These are phyloP conservation scores for Augochlorella aurata DNA, from an alignment of 2,888 invertebrate genomes.

Conservation along the genomic window DNA sequence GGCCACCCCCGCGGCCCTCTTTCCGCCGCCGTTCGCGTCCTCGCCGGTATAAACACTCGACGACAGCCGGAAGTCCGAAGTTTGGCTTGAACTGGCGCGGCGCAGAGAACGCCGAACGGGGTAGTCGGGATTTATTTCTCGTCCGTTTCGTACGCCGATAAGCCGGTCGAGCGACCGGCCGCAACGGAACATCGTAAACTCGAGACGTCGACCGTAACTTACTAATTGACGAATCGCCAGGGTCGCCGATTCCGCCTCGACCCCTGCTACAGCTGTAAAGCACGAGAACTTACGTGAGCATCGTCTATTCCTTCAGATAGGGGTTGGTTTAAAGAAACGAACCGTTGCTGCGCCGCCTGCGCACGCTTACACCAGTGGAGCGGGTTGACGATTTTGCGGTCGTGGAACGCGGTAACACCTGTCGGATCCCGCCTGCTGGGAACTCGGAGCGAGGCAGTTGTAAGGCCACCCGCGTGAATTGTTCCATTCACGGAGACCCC, in stretches of 20 bases:
- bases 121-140: conserved; percentile 63
- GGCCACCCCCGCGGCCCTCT: conserved; percentile 17
- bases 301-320: neutral
- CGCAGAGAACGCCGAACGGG: conserved; percentile 29
- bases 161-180: conserved; percentile 17
- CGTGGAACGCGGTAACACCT: conserved; percentile 40
- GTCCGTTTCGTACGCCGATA: conserved; percentile 54
- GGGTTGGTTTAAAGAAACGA: neutral
- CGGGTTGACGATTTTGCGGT: conserved; percentile 11
- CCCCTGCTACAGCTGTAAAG: conserved; percentile 4
- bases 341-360: neutral
- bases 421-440: conserved; percentile 35
- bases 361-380: too few species aligned
- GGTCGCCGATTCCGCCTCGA: neutral
- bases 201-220: conserved; percentile 52
- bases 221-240: conserved; percentile 60
- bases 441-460: conserved; percentile 36
- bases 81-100: conserved; percentile 56
- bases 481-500: conserved; percentile 11
- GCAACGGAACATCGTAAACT: conserved; percentile 46
- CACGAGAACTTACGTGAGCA: conserved; percentile 21
- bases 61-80: conserved; percentile 71
- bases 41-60: conserved; percentile 64
- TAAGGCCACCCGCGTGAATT: conserved; percentile 37
- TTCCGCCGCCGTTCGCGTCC: conserved; percentile 14